A percentile compares a stretch with the other conserved stretches of the same genome.
Evolutionary conservation across 2,888 invertebrate species (phyloP).

Genomic region (Mellilla xanthometata): DNA sequence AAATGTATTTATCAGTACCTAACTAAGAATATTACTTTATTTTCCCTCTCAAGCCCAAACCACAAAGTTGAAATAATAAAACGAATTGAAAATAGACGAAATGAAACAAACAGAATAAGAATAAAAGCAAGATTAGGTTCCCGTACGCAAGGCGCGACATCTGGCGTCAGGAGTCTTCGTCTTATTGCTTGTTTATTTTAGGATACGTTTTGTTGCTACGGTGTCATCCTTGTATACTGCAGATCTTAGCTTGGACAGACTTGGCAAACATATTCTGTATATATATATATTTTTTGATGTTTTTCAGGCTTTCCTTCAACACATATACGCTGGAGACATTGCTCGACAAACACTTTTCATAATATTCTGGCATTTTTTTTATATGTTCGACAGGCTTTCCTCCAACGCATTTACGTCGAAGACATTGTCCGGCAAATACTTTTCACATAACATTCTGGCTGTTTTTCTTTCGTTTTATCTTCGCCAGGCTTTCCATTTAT

Average conservation of each 20-base stretch:
- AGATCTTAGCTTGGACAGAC: constrained; percentile 1
- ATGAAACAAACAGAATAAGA: background rate
- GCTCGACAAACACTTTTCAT: too few relatives aligned
- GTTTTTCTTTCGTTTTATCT: too few relatives aligned
- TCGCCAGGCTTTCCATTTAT: too few relatives aligned
- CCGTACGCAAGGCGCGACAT: constrained; percentile 15
- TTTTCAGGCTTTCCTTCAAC: too few relatives aligned
- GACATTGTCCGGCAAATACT: too few relatives aligned
- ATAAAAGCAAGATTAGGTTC: background rate
- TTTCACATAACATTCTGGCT: too few relatives aligned
- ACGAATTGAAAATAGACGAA: background rate
- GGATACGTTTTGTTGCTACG: constrained; percentile 8
- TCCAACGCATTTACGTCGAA: too few relatives aligned
- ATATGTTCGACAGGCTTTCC: too few relatives aligned
- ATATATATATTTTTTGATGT: too few relatives aligned
- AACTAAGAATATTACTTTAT: background rate
- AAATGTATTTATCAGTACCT: too few relatives aligned
- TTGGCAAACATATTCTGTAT: background rate
- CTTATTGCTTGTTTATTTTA: constrained; percentile 17
- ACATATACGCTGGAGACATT: too few relatives aligned
- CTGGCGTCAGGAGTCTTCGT: constrained; percentile 18
- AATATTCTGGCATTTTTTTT: too few relatives aligned
- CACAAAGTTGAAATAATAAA: constrained; percentile 1
- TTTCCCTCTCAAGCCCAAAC: background rate
- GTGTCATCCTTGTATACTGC: constrained; percentile 12